A percentile compares a stretch with the other conserved stretches of the same genome.
phyloP scores from a whole-genome alignment of 2,888 invertebrate genomes.

The Drosophila vallismaia region DNA sequence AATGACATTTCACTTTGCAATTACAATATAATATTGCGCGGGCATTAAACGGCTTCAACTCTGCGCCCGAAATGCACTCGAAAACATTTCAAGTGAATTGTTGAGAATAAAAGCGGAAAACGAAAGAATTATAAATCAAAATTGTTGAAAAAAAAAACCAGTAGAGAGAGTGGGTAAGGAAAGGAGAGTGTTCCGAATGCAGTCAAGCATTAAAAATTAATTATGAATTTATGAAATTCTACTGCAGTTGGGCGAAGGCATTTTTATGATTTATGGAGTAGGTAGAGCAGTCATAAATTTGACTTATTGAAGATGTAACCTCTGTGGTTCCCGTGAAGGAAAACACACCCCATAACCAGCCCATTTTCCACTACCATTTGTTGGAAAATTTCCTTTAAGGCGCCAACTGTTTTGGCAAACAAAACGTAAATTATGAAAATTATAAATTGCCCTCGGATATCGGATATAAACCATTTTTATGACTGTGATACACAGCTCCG shows the following conservation, averaged over 20 bases:
- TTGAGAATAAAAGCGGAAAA: constrained; percentile 35
- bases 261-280: constrained; percentile 67
- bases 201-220: constrained; percentile 77
- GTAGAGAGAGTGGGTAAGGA: constrained; percentile 12
- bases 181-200: constrained; percentile 50
- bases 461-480: constrained; percentile 66
- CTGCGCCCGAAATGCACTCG: constrained; percentile 62
- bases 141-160: constrained; percentile 30
- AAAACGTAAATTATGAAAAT: constrained; percentile 78
- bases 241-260: constrained; percentile 40
- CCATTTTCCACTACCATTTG: constrained; percentile 39
- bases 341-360: constrained; percentile 59
- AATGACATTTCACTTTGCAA: constrained; percentile 77
- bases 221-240: constrained; percentile 59
- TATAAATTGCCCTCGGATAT: constrained; percentile 69
- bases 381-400: constrained; percentile 57
- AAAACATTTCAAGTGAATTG: constrained; percentile 68
- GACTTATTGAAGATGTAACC: constrained; percentile 62
- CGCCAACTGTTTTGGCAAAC: constrained; percentile 75
- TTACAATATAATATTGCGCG: constrained; percentile 73
- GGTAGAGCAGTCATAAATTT: constrained; percentile 68
- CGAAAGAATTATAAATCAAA: constrained; percentile 64
- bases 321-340: constrained; percentile 58
- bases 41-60: constrained; percentile 74
- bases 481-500: constrained; percentile 25